Evolutionary conservation across 1,140 invertebrate genomes (phyloP).

Genomic region (Lepidostoma basale): DNA sequence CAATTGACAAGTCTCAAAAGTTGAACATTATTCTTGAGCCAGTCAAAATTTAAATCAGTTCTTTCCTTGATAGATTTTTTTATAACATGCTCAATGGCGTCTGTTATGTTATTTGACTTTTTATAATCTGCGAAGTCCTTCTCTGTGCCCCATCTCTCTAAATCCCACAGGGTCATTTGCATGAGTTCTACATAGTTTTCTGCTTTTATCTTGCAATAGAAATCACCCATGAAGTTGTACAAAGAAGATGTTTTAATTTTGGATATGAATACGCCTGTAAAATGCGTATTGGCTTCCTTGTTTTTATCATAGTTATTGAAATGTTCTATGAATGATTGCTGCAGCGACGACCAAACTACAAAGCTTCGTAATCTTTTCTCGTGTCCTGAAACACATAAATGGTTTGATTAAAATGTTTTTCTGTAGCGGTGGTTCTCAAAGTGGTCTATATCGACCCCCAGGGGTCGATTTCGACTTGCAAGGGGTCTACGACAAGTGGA

Average conservation of each 20-base stretch:
- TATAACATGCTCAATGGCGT: slow-evolving; percentile 51
- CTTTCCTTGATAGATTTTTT: slow-evolving; percentile 49
- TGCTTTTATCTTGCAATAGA: slow-evolving; percentile 48
- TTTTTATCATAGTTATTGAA: not conserved
- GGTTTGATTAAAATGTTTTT: not conserved
- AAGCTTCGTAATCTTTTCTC: slow-evolving; percentile 8
- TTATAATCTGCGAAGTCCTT: slow-evolving; percentile 52
- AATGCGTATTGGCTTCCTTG: slow-evolving; percentile 27
- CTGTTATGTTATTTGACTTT: slow-evolving; percentile 51
- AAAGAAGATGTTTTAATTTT: slow-evolving; percentile 53
- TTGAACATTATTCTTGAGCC: slow-evolving; percentile 48
- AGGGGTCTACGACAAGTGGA: no score
- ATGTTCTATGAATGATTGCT: not conserved
- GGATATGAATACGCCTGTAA: slow-evolving; percentile 49
- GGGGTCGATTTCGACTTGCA: no score
- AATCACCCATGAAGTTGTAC: slow-evolving; percentile 50
- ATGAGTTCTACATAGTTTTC: slow-evolving; percentile 53
- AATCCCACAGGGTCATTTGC: slow-evolving; percentile 53
- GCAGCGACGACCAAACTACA: not conserved
- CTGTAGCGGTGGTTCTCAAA: no score
- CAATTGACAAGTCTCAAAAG: slow-evolving; percentile 51
- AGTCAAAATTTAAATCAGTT: slow-evolving; percentile 48
- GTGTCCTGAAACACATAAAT: not conserved
- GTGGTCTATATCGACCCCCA: no score
- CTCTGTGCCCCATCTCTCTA: slow-evolving; percentile 52